These are phyloP conservation scores for Anaspis maculata DNA, from an alignment of 2,888 invertebrate genomes.

Conservation along the genomic window DNA sequence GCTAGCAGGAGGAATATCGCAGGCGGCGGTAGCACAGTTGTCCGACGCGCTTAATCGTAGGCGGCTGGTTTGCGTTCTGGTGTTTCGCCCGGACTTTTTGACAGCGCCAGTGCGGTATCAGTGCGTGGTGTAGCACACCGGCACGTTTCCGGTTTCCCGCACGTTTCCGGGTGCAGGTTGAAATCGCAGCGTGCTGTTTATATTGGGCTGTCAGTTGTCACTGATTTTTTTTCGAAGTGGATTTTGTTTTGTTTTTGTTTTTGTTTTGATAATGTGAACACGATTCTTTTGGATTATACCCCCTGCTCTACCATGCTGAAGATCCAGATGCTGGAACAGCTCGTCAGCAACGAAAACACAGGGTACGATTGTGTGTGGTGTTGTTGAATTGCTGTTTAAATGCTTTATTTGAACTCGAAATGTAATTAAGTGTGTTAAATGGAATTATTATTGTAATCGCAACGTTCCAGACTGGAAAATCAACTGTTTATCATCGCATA, in stretches of 20 bases:
- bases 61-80: slow-evolving; percentile 22
- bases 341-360: slow-evolving; percentile 55
- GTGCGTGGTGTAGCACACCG: slow-evolving; percentile 2
- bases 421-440: no score
- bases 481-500: no score
- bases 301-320: slow-evolving; percentile 61
- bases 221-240: no score
- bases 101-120: no score
- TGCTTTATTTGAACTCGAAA: no score
- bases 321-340: slow-evolving; percentile 69
- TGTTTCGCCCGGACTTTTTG: slow-evolving; percentile 12
- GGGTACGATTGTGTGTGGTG: slow-evolving; percentile 28
- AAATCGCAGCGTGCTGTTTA: no score
- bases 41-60: slow-evolving; percentile 22
- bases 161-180: background rate
- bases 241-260: no score
- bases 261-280: slow-evolving; percentile 17
- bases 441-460: no score
- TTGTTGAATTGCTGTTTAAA: no score
- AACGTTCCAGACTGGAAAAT: no score
- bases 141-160: background rate
- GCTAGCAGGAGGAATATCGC: slow-evolving; percentile 17
- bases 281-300: no score
- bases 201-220: no score
- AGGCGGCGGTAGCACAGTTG: slow-evolving; percentile 27